These are phyloP conservation scores for Anarrhichthys ocellatus DNA, from an alignment of 2,113 vertebrate genomes.

Conservation along the genomic window DNA sequence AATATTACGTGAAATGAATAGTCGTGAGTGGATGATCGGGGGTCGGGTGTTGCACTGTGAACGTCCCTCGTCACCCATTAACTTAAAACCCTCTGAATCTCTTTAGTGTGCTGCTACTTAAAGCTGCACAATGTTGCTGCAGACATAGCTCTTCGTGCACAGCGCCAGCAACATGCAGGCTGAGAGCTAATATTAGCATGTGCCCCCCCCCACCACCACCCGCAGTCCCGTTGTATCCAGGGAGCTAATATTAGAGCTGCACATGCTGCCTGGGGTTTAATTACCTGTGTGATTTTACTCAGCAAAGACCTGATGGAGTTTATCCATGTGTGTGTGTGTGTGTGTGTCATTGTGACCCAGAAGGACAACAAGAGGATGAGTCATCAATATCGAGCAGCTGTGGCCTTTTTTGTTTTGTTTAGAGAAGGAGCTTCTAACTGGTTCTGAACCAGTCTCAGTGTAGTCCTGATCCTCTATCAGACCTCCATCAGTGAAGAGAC, in stretches of 20 bases:
- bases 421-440: too few species aligned
- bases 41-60: not conserved
- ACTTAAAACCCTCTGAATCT: constrained; percentile 4
- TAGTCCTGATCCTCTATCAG: too few species aligned
- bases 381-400: constrained; percentile 49
- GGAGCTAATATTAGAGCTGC: constrained; percentile 67
- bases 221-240: constrained; percentile 11
- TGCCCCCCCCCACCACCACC: not conserved
- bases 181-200: constrained; percentile 75
- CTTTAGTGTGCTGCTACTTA: constrained; percentile 28
- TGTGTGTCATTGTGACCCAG: constrained; percentile 22
- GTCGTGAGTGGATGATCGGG: constrained; percentile 4
- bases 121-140: constrained; percentile 39
- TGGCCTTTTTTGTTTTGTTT: not conserved
- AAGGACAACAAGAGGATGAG: constrained; percentile 54
- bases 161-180: constrained; percentile 53
- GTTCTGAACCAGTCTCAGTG: too few species aligned
- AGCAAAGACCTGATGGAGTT: not conserved
- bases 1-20: not conserved
- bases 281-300: constrained; percentile 69
- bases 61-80: not conserved
- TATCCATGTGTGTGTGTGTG: not conserved
- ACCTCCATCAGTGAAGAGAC: too few species aligned
- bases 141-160: constrained; percentile 39
- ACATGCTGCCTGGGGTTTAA: constrained; percentile 60